Evolutionary conservation across 2,888 invertebrate species (phyloP), one percentile per base, ranked within the genome.

Genomic region (Eueremaeus valkanovi): DNA sequence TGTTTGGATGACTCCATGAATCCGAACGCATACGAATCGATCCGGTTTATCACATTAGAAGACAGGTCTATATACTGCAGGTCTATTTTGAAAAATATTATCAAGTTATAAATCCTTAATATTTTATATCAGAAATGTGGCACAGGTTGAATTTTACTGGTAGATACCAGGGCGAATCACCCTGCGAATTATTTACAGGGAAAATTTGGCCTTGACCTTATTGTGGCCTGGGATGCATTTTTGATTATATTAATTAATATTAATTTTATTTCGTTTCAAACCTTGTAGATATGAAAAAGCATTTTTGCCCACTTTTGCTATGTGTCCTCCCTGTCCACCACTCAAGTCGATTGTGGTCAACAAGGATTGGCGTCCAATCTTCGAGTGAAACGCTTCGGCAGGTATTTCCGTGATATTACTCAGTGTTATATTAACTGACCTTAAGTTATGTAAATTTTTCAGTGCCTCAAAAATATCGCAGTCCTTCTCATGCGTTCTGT

Each of bases 391-490:
- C 3, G 68, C 68, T 24, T 42, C 24, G 11, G 9, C 68, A 24
- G 68, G 68, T 9, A 68, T 68, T 42, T 68, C 68, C 3, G 1
- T 68, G 36, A 68, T 68, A 16, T 68, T 36, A 68, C 68, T 68
- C 16, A 8, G 2, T 3, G 40, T 40, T 68, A 68, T 68, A 2
- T 68, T 68, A 24, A 68, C 16, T 68, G n/a, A 1, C 13, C 13
- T 21, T 36, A 68, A 68, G 16, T 42, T 68, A 1, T 40, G 6
- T 0, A 68, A 24, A 3, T 11, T 8, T 36, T 24, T 68, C 3
- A 68, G 5, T 1, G 68, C 68, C 1, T 68, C 27, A 24, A 68
- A 68, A 18, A 68, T 21, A 68, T 40, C 24, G 40, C 68, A 68
- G 1, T 42, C 24, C 13, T 63, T n/a, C 1, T n/a, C 63, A 13